These are phyloP conservation scores for Hystrix cristata DNA, from an alignment of 2,113 vertebrate genomes.

Conservation along the genomic window DNA sequence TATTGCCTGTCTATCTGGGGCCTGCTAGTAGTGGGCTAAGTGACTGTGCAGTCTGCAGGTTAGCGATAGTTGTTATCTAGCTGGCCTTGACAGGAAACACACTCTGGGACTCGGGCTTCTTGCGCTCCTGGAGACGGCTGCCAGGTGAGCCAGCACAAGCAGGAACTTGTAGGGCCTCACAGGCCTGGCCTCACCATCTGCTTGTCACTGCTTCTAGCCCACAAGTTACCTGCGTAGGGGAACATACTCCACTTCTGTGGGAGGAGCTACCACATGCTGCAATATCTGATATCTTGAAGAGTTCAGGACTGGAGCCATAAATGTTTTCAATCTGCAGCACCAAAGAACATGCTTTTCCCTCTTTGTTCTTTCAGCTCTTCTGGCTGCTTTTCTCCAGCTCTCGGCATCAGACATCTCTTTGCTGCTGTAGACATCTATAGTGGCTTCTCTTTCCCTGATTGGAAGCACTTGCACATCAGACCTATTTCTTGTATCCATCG, in stretches of 20 bases:
- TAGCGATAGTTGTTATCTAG: not conserved
- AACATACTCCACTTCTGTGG: not conserved
- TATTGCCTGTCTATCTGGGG: not conserved
- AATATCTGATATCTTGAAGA: not conserved
- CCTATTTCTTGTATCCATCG: not conserved
- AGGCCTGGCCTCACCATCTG: not conserved
- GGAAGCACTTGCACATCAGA: not conserved
- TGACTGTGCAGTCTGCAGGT: not conserved
- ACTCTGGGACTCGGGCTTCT: not conserved
- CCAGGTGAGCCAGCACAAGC: not conserved
- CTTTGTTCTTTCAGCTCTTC: not conserved
- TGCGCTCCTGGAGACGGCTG: not conserved
- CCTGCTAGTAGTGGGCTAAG: not conserved
- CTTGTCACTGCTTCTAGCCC: not conserved
- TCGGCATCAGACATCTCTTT: not conserved
- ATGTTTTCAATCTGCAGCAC: not conserved
- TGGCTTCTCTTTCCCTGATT: not conserved
- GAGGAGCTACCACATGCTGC: not conserved
- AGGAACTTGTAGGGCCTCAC: not conserved
- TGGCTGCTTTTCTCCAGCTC: not conserved
- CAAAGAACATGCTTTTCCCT: rapidly evolving
- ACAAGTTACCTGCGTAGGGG: not conserved
- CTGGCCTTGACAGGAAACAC: not conserved
- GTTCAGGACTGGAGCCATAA: not conserved
- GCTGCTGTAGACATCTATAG: not conserved